Conservation (phyloP, 2,113 vertebrate species). For the Castor canadensis region DNA sequence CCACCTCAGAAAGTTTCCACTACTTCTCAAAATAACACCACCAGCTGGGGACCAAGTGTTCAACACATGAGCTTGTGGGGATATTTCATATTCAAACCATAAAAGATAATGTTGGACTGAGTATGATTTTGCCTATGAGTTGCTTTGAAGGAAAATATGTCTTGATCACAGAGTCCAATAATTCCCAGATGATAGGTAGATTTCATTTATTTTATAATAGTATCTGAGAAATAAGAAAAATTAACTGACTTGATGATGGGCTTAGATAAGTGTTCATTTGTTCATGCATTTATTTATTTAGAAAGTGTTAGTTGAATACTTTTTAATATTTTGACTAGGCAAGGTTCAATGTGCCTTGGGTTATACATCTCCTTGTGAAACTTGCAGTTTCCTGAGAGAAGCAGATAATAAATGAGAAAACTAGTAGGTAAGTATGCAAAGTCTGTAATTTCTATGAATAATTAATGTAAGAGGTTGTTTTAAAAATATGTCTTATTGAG, state of each 20-base stretch:
- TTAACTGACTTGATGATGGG: background rate
- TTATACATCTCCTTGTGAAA: background rate
- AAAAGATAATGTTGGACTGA: background rate
- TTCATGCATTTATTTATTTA: background rate
- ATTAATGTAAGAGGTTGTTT: background rate
- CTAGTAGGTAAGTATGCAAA: background rate
- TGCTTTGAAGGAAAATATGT: slow-evolving; percentile 5
- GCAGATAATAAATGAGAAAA: background rate
- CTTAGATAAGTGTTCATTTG: background rate
- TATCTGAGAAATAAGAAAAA: background rate
- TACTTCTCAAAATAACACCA: too few species aligned
- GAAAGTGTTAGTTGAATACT: background rate
- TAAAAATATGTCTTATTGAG: background rate
- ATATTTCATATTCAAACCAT: too few species aligned
- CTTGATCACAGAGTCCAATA: background rate
- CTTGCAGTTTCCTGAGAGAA: background rate
- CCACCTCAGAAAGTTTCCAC: too few species aligned
- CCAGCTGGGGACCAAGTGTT: too few species aligned
- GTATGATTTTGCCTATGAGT: background rate
- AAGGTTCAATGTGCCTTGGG: background rate
- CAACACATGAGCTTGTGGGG: too few species aligned
- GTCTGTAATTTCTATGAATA: background rate
- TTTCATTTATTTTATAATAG: slow-evolving; percentile 42
- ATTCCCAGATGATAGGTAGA: background rate
- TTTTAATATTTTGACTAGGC: background rate